Evolutionary conservation across 2,888 invertebrate species (phyloP).

Genomic region (Pyrrhosoma nymphula): DNA sequence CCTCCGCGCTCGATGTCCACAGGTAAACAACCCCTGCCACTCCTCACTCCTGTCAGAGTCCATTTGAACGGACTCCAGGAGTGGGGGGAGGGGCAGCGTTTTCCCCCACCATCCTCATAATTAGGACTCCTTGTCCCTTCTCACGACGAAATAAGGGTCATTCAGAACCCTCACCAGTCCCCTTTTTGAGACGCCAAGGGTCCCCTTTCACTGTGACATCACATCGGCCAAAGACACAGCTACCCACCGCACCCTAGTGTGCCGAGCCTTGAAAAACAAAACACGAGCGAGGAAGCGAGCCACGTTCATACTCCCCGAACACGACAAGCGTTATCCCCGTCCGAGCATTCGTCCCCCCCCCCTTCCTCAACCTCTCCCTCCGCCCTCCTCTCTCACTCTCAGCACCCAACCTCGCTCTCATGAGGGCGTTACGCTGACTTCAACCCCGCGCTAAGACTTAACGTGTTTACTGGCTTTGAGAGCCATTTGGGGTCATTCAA

Average conservation of each 20-base stretch:
- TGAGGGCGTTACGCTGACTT: too few species aligned
- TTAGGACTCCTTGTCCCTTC: background rate
- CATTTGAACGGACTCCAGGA: background rate
- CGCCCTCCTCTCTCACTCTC: too few species aligned
- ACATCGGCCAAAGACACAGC: background rate
- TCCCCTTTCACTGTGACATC: background rate
- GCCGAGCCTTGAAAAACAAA: background rate
- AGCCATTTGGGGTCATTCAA: too few species aligned
- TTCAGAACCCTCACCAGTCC: background rate
- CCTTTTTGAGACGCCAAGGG: background rate
- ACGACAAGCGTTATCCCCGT: too few species aligned
- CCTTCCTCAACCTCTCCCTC: too few species aligned
- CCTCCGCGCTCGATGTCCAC: background rate
- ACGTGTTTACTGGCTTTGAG: too few species aligned
- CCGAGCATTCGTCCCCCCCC: too few species aligned
- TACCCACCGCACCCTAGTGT: background rate
- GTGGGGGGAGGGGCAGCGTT: background rate
- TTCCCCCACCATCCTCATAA: background rate
- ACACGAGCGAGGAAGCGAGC: too few species aligned
- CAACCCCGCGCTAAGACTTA: too few species aligned
- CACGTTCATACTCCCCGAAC: too few species aligned
- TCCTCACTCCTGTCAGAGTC: background rate
- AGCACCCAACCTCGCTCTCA: too few species aligned
- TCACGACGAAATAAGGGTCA: background rate
- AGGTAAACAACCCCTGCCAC: background rate